Conservation (phyloP, 1,140 invertebrate species). For the Geopemphigus sp. region DNA sequence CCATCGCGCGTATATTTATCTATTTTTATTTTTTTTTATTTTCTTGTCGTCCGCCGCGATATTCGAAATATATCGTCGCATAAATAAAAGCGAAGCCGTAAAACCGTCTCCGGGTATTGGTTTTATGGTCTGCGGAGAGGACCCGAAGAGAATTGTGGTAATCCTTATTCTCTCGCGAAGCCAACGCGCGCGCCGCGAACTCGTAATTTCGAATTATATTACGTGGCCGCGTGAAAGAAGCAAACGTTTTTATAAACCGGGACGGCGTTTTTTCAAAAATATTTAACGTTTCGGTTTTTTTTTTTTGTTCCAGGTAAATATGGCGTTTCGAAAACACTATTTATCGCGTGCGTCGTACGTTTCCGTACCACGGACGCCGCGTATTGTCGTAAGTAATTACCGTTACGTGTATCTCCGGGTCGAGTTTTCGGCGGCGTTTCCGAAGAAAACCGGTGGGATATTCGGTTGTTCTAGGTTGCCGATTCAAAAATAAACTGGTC, state of each 20-base stretch:
- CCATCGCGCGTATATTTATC: too few relatives aligned
- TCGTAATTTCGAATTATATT: constrained; percentile 14
- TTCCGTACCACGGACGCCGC: not conserved
- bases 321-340: not conserved
- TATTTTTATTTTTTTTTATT: too few relatives aligned
- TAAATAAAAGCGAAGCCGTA: constrained; percentile 36
- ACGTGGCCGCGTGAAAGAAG: too few relatives aligned
- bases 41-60: constrained; percentile 12
- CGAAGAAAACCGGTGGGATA: too few relatives aligned
- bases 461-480: too few relatives aligned
- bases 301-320: constrained; percentile 37
- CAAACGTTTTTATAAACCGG: not conserved
- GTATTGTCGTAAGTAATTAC: not conserved
- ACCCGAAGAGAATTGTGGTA: constrained; percentile 31
- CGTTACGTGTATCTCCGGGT: not conserved
- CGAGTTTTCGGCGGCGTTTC: not conserved
- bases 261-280: too few relatives aligned
- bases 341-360: too few relatives aligned
- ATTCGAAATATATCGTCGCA: constrained; percentile 32
- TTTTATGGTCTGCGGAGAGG: constrained; percentile 33
- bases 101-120: constrained; percentile 47
- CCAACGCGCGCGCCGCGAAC: not conserved
- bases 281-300: not conserved
- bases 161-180: constrained; percentile 1
- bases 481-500: too few relatives aligned